Evolutionary conservation across 2,888 invertebrate genomes (phyloP).

Genomic region (Eilema depressum): DNA sequence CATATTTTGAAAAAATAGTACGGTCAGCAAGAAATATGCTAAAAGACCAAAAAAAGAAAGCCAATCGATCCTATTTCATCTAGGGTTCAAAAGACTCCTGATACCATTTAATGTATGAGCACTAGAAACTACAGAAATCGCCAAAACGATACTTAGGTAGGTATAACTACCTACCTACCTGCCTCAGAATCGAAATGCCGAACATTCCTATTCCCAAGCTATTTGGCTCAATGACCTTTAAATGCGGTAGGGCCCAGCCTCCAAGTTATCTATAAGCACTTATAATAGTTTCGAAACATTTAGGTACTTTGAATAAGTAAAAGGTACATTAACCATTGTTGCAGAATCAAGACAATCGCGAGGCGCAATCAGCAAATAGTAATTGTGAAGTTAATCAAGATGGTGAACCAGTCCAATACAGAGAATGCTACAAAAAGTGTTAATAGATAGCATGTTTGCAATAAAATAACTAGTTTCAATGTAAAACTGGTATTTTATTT

Average conservation of each 20-base stretch:
- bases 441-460: conserved; percentile 40
- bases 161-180: background rate
- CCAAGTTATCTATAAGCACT: background rate
- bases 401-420: conserved; percentile 50
- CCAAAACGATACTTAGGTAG: too few species aligned
- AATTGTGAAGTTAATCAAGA: conserved; percentile 49
- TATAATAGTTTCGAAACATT: background rate
- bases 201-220: background rate
- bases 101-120: too few species aligned
- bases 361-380: conserved; percentile 38
- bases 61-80: too few species aligned
- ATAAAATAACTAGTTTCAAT: conserved; percentile 38
- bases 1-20: too few species aligned
- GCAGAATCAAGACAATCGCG: conserved; percentile 54
- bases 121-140: too few species aligned
- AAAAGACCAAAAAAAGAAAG: too few species aligned
- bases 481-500: conserved; percentile 55
- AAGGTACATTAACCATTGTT: conserved; percentile 47
- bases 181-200: background rate
- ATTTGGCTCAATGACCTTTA: background rate
- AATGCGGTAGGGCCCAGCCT: background rate
- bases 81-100: too few species aligned
- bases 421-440: conserved; percentile 65
- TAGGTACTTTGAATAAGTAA: conserved; percentile 21
- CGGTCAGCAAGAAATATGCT: too few species aligned